Conservation (phyloP, 2,888 invertebrate species). For the Zootermopsis nevadensis region DNA sequence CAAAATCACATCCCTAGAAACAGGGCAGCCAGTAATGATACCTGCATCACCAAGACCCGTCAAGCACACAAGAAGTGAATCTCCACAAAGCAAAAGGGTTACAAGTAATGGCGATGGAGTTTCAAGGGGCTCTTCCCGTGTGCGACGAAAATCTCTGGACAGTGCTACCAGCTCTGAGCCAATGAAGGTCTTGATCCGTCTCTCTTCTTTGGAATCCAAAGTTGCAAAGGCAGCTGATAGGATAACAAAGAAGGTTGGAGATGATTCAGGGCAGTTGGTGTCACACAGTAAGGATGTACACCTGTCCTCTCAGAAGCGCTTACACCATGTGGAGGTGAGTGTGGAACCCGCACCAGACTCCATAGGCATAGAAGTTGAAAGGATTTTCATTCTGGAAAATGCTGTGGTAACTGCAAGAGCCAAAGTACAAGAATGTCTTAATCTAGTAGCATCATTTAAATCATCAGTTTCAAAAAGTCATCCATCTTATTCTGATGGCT, state of each 20-base stretch:
- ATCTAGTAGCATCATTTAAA: slow-evolving; percentile 72
- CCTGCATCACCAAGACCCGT: slow-evolving; percentile 56
- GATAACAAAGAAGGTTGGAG: slow-evolving; percentile 49
- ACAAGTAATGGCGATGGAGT: slow-evolving; percentile 60
- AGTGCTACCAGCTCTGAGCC: slow-evolving; percentile 83
- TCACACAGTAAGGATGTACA: neutral
- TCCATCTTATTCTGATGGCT: slow-evolving; percentile 62
- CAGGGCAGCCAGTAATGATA: slow-evolving; percentile 58
- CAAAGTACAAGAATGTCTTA: slow-evolving; percentile 76
- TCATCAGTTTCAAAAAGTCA: slow-evolving; percentile 62
- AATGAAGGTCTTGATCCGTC: slow-evolving; percentile 81
- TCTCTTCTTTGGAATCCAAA: slow-evolving; percentile 82
- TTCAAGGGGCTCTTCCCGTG: slow-evolving; percentile 67
- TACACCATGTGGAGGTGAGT: slow-evolving; percentile 47
- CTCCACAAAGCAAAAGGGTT: slow-evolving; percentile 56
- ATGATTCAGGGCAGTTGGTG: slow-evolving; percentile 48
- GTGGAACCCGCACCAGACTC: slow-evolving; percentile 45
- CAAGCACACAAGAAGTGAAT: slow-evolving; percentile 58
- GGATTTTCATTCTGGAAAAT: slow-evolving; percentile 71
- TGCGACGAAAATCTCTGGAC: slow-evolving; percentile 81
- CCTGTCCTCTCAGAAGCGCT: neutral
- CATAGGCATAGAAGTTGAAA: slow-evolving; percentile 33
- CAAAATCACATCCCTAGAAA: slow-evolving; percentile 77
- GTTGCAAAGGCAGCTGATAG: slow-evolving; percentile 71
- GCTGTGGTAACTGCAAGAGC: slow-evolving; percentile 73